phyloP scores from a whole-genome alignment of 2,797 vertebrate genomes.

The Pagetopsis macropterus region DNA sequence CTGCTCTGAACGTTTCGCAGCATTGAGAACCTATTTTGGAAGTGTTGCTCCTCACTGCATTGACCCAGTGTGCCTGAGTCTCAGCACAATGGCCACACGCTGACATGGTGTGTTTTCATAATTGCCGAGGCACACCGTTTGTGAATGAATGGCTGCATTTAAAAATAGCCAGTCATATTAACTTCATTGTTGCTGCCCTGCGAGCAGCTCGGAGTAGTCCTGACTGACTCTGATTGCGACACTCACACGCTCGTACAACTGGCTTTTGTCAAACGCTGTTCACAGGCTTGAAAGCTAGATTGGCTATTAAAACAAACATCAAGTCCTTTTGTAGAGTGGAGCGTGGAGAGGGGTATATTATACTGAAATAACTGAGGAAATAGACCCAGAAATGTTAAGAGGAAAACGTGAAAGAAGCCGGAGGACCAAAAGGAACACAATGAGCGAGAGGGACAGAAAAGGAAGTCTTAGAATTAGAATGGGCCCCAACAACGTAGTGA shows the following conservation, averaged over 20 bases:
- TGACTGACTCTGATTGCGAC: constrained; percentile 21
- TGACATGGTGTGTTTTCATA: neutral
- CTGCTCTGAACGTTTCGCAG: neutral
- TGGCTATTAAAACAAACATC: constrained; percentile 24
- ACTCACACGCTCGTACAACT: neutral
- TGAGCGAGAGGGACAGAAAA: neutral
- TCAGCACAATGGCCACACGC: neutral
- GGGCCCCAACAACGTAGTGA: constrained; percentile 40
- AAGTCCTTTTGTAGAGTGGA: neutral
- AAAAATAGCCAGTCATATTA: constrained; percentile 7
- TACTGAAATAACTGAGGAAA: constrained; percentile 9
- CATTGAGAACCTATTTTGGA: neutral
- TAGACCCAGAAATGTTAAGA: neutral
- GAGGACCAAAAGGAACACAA: neutral
- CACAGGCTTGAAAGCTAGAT: constrained; percentile 23
- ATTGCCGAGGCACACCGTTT: neutral
- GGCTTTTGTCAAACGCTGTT: constrained; percentile 35
- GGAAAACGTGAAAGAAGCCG: neutral
- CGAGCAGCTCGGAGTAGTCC: neutral
- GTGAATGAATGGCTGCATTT: constrained; percentile 12
- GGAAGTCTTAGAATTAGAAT: constrained; percentile 44
- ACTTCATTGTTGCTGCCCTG: constrained; percentile 12
- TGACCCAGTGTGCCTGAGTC: neutral
- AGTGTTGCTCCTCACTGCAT: constrained; percentile 4
- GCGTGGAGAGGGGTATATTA: neutral